A percentile compares a stretch with the other conserved stretches of the same genome.
Conservation (phyloP, 2,797 vertebrate species). For the Bradypus variegatus region DNA sequence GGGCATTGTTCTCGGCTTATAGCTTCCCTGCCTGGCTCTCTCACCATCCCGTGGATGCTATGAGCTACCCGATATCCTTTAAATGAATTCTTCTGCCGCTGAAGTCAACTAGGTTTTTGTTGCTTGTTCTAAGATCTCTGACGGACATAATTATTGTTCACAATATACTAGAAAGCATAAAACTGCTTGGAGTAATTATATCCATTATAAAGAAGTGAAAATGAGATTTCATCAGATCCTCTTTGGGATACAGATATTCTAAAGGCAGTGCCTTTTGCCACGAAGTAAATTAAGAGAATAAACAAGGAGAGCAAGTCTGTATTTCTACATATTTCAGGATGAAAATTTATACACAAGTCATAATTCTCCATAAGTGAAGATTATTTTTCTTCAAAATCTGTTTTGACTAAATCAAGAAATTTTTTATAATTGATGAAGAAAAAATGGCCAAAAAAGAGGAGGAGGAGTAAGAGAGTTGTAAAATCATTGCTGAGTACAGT, state of each 20-base stretch:
- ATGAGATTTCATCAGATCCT: constrained; percentile 32
- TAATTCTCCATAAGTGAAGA: not conserved
- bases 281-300: constrained; percentile 20
- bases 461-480: constrained; percentile 8
- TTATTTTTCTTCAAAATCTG: not conserved
- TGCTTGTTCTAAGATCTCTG: not conserved
- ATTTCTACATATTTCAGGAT: not conserved
- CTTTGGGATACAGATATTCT: not conserved
- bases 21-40: not conserved
- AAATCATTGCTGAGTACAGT: not conserved
- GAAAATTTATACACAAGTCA: not conserved
- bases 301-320: not conserved
- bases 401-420: not conserved
- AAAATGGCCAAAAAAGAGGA: not conserved
- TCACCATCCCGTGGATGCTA: not conserved
- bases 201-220: constrained; percentile 29
- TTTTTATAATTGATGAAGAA: not conserved
- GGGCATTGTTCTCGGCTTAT: not conserved
- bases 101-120: not conserved
- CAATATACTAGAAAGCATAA: constrained; percentile 10
- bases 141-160: not conserved
- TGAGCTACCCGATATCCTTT: not conserved
- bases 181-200: constrained; percentile 34
- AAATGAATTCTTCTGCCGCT: not conserved
- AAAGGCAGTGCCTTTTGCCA: not conserved